Percentiles rank a stretch among this genome's conserved stretches.
phyloP scores from a whole-genome alignment of 1,140 invertebrate genomes.

The Maniola jurtina region DNA sequence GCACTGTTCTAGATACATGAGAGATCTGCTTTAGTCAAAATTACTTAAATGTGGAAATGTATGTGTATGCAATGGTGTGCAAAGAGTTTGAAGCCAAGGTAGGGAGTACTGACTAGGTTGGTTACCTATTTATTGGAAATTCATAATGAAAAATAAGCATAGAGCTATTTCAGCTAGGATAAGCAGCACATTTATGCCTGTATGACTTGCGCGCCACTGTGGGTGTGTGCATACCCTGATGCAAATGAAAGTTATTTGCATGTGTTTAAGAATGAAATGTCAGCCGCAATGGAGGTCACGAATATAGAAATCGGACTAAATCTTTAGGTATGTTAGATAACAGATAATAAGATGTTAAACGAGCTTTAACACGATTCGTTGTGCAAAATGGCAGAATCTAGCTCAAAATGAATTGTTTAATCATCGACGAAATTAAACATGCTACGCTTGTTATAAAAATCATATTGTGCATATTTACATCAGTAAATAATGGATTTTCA shows the following conservation, averaged over 20 bases:
- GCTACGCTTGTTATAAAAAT: background rate
- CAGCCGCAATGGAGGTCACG: constrained; percentile 5
- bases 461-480: constrained; percentile 12
- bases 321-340: constrained; percentile 21
- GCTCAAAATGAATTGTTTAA: constrained; percentile 8
- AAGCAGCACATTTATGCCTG: no score
- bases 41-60: no score
- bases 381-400: constrained; percentile 36
- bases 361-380: constrained; percentile 12
- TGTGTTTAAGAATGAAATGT: constrained; percentile 8
- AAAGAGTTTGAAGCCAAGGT: no score
- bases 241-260: constrained; percentile 15
- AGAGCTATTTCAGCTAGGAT: no score
- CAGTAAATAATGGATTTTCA: constrained; percentile 24
- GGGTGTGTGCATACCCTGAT: background rate
- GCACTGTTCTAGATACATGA: no score
- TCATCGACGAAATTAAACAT: background rate
- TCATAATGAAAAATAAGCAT: no score
- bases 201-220: no score
- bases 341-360: constrained; percentile 24
- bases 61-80: no score
- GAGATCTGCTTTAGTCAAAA: no score
- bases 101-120: no score
- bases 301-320: constrained; percentile 19
- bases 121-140: no score